Evolutionary conservation across 2,797 vertebrate genomes (phyloP).

Genomic region (Sylvia borin): DNA sequence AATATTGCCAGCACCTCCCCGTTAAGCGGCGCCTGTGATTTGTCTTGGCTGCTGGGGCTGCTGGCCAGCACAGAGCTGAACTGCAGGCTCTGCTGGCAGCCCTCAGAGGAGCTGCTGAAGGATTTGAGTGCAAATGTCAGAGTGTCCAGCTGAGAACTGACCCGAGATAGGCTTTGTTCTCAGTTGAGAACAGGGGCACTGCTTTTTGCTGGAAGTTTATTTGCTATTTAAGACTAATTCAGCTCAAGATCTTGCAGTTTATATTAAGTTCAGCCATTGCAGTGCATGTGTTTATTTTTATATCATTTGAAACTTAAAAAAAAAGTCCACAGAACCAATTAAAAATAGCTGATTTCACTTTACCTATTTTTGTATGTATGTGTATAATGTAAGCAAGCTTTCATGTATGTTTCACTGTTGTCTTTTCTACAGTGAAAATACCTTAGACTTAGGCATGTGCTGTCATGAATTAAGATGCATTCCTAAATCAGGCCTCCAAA

Average conservation of each 20-base stretch:
- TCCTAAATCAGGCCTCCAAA: constrained; percentile 35
- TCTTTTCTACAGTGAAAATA: constrained; percentile 60
- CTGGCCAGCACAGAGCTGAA: not conserved
- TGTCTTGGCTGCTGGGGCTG: not conserved
- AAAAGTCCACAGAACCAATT: not conserved
- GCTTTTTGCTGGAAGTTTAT: constrained; percentile 14
- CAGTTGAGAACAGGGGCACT: not conserved
- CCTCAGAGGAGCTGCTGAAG: constrained; percentile 7
- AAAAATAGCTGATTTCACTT: constrained; percentile 24
- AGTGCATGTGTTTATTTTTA: constrained; percentile 51
- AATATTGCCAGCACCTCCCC: not conserved
- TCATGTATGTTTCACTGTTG: constrained; percentile 34
- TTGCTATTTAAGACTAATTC: constrained; percentile 19
- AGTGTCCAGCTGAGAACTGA: not conserved
- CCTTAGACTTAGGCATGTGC: constrained; percentile 12
- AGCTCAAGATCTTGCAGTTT: constrained; percentile 16
- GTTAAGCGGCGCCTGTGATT: not conserved
- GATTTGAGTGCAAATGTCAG: constrained; percentile 19
- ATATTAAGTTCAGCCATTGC: not conserved
- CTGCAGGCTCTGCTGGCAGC: not conserved
- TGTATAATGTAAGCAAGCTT: constrained; percentile 25
- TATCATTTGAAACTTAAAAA: not conserved
- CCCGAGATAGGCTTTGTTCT: constrained; percentile 16
- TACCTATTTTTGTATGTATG: not conserved
- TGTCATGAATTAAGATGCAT: constrained; percentile 34